Evolutionary conservation across 2,113 vertebrate genomes (phyloP), one percentile per base, ranked within the genome.

Genomic region (Tor tambroides): DNA sequence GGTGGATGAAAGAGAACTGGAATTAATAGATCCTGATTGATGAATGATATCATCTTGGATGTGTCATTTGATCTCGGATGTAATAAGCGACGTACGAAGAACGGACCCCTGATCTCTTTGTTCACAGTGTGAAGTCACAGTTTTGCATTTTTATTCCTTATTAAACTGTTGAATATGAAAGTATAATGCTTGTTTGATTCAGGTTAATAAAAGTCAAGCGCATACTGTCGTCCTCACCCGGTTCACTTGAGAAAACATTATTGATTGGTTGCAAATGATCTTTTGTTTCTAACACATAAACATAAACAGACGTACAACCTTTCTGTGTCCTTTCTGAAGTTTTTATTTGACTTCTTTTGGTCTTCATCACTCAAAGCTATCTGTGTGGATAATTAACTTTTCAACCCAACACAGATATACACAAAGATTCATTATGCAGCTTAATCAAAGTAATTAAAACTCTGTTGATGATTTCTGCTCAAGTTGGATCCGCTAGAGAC

Each of bases 371-470:
- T 65, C 59, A 28, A 38, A 5, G 80, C 80, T 81, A 26, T 65
- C 59, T 61, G 80, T 49, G 61, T 17, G n/a, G n/a, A 6, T 82
- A 67, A 82, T 82, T 82, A 46, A 82, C 61, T 30, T 67, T 67
- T 49, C n/a, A 49, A 21, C 80, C 61, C 41, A 67, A 46, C 38
- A 82, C 80, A 65, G 23, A 65, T 35, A 43, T 15, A 61, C 78
- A 81, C 59, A 82, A 28, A 30, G 26, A 67, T 30, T 82, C 59
- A 82, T 81, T 63, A 41, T 43, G 56, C 79, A 65, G 59, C 35
- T 65, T 65, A 65, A 82, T 82, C n/a, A 49, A 82, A 28, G 61
- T 82, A 65, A 82, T 82, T 82, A 82, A 82, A 82, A 30, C 38
- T 56, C 49, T 26, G 41, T n/a, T 30, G 59, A 82, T 63, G 80